These are phyloP conservation scores for Corythoichthys intestinalis DNA, from an alignment of 2,113 vertebrate genomes.

Conservation along the genomic window DNA sequence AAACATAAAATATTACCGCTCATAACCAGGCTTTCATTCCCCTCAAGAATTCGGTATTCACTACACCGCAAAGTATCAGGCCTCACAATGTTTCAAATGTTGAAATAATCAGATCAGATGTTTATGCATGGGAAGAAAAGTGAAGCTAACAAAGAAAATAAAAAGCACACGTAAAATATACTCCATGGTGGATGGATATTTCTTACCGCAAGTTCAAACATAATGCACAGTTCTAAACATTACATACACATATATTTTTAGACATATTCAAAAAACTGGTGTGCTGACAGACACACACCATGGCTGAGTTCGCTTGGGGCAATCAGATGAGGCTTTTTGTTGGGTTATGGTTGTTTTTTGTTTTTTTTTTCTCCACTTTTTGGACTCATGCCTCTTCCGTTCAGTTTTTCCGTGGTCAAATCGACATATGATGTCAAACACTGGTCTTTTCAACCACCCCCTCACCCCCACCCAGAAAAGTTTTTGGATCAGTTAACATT, in stretches of 20 bases:
- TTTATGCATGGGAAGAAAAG: slow-evolving; percentile 30
- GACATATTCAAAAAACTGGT: slow-evolving; percentile 20
- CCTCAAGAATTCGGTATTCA: slow-evolving; percentile 37
- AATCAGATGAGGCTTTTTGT: slow-evolving; percentile 16
- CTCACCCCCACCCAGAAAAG: neutral
- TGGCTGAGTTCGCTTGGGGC: slow-evolving; percentile 43
- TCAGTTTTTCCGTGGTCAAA: slow-evolving; percentile 58
- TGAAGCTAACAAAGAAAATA: slow-evolving; percentile 24
- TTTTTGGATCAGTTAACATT: neutral
- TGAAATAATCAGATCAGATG: slow-evolving; percentile 29
- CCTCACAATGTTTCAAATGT: slow-evolving; percentile 25
- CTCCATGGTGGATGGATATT: slow-evolving; percentile 44
- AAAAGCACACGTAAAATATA: slow-evolving; percentile 16
- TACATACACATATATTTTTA: slow-evolving; percentile 39
- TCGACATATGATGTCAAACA: slow-evolving; percentile 38
- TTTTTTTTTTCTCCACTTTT: slow-evolving; percentile 44
- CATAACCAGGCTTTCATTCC: slow-evolving; percentile 32
- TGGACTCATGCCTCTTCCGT: slow-evolving; percentile 44
- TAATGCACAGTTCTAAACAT: slow-evolving; percentile 42
- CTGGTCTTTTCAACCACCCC: neutral
- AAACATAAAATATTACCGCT: slow-evolving; percentile 52
- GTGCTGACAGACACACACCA: slow-evolving; percentile 4
- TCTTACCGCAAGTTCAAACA: slow-evolving; percentile 37
- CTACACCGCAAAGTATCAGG: slow-evolving; percentile 48
- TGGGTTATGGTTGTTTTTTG: slow-evolving; percentile 3